phyloP scores from a whole-genome alignment of 2,113 vertebrate species.

The Campylomormyrus tamandua region DNA sequence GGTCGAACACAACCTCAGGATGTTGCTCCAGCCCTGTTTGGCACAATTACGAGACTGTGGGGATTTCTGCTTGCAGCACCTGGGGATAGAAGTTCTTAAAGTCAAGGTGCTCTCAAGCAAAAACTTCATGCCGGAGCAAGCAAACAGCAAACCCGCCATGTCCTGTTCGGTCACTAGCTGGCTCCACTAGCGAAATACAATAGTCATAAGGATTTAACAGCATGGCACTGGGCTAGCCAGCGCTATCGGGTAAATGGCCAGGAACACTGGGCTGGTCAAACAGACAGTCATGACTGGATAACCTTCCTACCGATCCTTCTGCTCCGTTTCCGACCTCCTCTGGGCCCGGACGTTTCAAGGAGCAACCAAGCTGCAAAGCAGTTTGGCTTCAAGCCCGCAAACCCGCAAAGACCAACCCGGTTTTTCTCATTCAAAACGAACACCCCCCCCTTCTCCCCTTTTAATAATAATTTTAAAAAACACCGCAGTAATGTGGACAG shows the following conservation, averaged over 20 bases:
- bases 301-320: not conserved
- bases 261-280: not conserved
- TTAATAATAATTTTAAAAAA: not conserved
- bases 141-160: slow-evolving; percentile 30
- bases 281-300: not conserved
- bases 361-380: not conserved
- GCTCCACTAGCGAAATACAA: slow-evolving; percentile 18
- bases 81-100: slow-evolving; percentile 22
- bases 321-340: not conserved
- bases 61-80: slow-evolving; percentile 14
- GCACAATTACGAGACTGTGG: not conserved
- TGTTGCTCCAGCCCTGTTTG: not conserved
- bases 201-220: not conserved
- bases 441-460: not conserved
- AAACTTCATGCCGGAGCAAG: slow-evolving; percentile 38
- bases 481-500: not conserved
- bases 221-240: not conserved
- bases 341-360: not conserved
- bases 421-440: not conserved
- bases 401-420: not conserved
- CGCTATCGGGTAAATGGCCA: not conserved
- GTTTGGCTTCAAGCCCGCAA: not conserved
- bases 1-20: not conserved
- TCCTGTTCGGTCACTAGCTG: slow-evolving; percentile 32
- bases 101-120: slow-evolving; percentile 24